Percentiles rank a stretch among this genome's conserved stretches.
Evolutionary conservation across 2,888 invertebrate genomes (phyloP).

Genomic region (Drosophila flavopinicola): DNA sequence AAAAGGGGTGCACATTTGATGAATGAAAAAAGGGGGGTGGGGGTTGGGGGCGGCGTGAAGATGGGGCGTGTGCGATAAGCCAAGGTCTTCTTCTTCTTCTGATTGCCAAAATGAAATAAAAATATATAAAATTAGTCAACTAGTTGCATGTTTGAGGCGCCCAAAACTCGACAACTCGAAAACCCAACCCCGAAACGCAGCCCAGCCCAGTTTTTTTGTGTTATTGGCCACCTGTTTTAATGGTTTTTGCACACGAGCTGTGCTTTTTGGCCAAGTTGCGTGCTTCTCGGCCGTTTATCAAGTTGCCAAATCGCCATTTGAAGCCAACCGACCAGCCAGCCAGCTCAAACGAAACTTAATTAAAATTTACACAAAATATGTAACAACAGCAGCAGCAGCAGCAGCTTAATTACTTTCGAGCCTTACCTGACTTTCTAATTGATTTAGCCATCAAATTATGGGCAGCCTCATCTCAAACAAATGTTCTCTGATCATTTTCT

Average conservation of each 20-base stretch:
- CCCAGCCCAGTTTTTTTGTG: conserved; percentile 4
- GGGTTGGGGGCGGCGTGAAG: conserved; percentile 3
- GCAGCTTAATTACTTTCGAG: conserved; percentile 48
- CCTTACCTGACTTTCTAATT: conserved; percentile 37
- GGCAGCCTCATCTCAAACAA: conserved; percentile 7
- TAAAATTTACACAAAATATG: conserved; percentile 54
- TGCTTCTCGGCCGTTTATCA: conserved; percentile 60
- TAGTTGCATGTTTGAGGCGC: conserved; percentile 56
- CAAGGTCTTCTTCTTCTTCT: not conserved
- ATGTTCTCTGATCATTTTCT: not conserved
- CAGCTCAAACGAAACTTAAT: conserved; percentile 57
- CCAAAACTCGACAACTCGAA: too few relatives aligned
- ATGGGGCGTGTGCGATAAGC: conserved; percentile 39
- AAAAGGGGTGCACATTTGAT: too few relatives aligned
- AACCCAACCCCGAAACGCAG: not conserved
- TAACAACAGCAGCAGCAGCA: conserved; percentile 5
- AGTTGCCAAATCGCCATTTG: conserved; percentile 48
- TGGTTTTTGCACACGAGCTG: conserved; percentile 59
- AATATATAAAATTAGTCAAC: conserved; percentile 67
- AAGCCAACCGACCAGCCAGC: not conserved
- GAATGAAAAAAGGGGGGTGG: conserved; percentile 10
- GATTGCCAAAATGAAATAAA: not conserved
- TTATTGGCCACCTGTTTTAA: conserved; percentile 75
- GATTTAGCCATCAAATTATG: conserved; percentile 53
- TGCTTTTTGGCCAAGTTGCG: conserved; percentile 72